phyloP scores from a whole-genome alignment of 1,140 invertebrate genomes.

The Drosophila ogumai region DNA sequence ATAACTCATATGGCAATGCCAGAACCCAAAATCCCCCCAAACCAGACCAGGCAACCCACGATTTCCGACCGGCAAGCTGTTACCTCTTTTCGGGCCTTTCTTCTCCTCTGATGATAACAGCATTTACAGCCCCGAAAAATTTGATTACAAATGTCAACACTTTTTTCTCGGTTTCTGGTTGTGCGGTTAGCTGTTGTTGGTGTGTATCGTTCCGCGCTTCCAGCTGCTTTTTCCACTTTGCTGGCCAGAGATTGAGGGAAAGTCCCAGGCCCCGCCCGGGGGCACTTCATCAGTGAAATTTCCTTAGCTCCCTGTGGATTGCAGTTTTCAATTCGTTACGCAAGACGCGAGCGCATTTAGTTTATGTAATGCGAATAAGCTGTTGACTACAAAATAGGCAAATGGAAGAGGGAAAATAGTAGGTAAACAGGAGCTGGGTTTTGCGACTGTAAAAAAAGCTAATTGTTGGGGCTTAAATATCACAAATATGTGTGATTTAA shows the following conservation, averaged over 20 bases:
- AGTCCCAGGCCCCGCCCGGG: neutral
- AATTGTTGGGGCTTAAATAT: neutral
- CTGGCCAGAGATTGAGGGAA: constrained; percentile 30
- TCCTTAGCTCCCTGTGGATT: constrained; percentile 34
- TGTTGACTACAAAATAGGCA: constrained; percentile 51
- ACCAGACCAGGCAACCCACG: constrained; percentile 3
- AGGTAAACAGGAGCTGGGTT: neutral
- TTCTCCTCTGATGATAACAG: constrained; percentile 60
- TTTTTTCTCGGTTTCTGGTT: constrained; percentile 34
- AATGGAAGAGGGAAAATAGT: constrained; percentile 12
- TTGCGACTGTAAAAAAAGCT: constrained; percentile 6
- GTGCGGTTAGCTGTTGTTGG: constrained; percentile 14
- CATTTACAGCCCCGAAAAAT: constrained; percentile 56
- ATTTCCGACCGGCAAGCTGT: constrained; percentile 39
- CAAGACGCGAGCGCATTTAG: constrained; percentile 73
- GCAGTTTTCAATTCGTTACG: constrained; percentile 79
- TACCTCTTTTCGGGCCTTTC: constrained; percentile 48
- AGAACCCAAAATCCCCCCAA: no score
- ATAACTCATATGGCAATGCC: constrained; percentile 53
- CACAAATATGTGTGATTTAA: neutral
- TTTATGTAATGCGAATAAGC: constrained; percentile 80
- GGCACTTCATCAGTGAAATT: constrained; percentile 32
- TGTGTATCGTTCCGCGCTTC: constrained; percentile 13
- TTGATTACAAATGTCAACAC: constrained; percentile 79
- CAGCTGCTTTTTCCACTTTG: constrained; percentile 35